phyloP scores from a whole-genome alignment of 1,140 invertebrate genomes.

The Drosophila punjabiensis region DNA sequence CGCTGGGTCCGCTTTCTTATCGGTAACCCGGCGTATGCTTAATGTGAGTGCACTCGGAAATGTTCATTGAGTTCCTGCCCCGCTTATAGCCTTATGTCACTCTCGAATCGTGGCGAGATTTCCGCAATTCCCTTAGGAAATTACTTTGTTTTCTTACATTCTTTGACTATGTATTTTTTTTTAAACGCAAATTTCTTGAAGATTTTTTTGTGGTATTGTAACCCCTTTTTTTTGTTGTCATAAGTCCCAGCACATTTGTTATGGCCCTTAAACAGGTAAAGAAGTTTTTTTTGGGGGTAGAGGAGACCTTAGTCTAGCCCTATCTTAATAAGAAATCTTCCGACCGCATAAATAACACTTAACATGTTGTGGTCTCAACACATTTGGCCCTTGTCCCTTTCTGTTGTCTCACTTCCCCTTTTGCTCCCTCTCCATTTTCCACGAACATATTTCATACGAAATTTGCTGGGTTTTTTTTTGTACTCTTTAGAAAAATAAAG shows the following conservation, averaged over 20 bases:
- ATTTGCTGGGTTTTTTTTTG: constrained; percentile 26
- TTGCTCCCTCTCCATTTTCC: not conserved
- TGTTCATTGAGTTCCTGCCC: constrained; percentile 51
- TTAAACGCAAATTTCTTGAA: constrained; percentile 14
- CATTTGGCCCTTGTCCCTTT: constrained; percentile 46
- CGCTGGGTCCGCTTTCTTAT: constrained; percentile 35
- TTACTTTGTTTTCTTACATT: constrained; percentile 11
- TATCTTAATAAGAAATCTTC: constrained; percentile 80
- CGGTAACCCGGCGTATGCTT: constrained; percentile 31
- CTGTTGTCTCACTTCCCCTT: constrained; percentile 39
- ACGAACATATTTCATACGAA: constrained; percentile 43
- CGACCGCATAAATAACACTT: constrained; percentile 75
- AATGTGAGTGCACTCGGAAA: constrained; percentile 46
- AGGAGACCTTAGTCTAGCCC: constrained; percentile 49
- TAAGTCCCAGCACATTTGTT: constrained; percentile 59
- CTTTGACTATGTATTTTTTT: not conserved
- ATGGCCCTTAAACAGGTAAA: constrained; percentile 38
- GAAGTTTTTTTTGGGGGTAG: not conserved
- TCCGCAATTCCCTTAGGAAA: constrained; percentile 30
- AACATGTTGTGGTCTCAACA: constrained; percentile 66
- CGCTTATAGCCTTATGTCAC: constrained; percentile 19
- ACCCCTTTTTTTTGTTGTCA: constrained; percentile 61
- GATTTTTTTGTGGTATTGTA: not conserved
- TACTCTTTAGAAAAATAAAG: constrained; percentile 15
- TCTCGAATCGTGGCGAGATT: constrained; percentile 19